Conservation (phyloP, 2,888 invertebrate species). For the Drosophila mettleri region DNA sequence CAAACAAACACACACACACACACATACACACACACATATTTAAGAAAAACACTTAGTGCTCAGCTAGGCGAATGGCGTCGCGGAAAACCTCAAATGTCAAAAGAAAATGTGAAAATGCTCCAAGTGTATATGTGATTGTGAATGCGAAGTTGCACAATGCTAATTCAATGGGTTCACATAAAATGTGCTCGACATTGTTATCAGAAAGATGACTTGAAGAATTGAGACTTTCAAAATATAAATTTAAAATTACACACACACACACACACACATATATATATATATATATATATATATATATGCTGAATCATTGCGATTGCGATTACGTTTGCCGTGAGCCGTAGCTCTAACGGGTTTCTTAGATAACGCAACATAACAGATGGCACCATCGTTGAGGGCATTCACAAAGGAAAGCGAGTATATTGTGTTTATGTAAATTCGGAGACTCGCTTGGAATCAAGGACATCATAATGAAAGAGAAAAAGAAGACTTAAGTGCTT, state of each 20-base stretch:
- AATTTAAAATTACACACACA: not conserved
- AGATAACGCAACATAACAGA: conserved; percentile 10
- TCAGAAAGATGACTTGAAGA: conserved; percentile 31
- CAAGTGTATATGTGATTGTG: not conserved
- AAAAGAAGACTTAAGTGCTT: no score
- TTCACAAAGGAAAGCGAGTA: not conserved
- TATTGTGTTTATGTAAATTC: no score
- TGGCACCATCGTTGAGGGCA: conserved; percentile 13
- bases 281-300: conserved; percentile 9
- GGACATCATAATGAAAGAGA: not conserved
- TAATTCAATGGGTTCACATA: conserved; percentile 23
- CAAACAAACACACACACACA: conserved; percentile 1
- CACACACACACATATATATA: not conserved
- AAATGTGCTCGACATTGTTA: conserved; percentile 3
- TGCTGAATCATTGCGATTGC: conserved; percentile 44
- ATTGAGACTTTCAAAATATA: conserved; percentile 19
- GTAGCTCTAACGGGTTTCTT: conserved; percentile 9
- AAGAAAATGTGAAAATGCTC: conserved; percentile 1
- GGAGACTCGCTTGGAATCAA: not conserved
- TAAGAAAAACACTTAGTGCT: not conserved
- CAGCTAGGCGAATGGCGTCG: conserved; percentile 9
- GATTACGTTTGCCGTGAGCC: conserved; percentile 26
- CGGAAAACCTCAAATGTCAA: conserved; percentile 5
- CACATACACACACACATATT: not conserved
- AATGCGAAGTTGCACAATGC: conserved; percentile 33